These are phyloP conservation scores for Columba janthina DNA, from an alignment of 2,113 vertebrate species.

Conservation along the genomic window DNA sequence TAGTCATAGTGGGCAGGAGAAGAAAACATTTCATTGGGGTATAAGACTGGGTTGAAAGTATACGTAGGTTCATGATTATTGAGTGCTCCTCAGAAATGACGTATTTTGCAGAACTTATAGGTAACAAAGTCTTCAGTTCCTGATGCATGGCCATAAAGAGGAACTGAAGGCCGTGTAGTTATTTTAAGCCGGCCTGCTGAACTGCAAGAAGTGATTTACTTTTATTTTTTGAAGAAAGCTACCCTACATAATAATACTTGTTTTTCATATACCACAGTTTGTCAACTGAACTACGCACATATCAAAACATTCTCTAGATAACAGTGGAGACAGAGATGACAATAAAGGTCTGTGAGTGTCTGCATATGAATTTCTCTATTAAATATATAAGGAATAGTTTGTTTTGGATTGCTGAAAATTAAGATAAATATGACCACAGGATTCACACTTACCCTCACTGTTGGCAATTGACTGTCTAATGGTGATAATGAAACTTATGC, in stretches of 20 bases:
- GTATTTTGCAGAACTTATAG: neutral
- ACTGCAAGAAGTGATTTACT: neutral
- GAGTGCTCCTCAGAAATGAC: neutral
- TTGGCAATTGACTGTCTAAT: neutral
- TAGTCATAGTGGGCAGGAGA: neutral
- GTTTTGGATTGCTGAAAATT: neutral
- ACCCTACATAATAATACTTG: neutral
- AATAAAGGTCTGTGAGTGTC: neutral
- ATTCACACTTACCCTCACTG: neutral
- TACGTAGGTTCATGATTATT: accelerated
- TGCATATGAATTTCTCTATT: neutral
- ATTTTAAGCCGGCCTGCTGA: neutral
- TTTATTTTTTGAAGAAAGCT: neutral
- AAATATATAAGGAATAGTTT: neutral
- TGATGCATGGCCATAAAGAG: neutral
- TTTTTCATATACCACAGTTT: neutral
- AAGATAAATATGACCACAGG: neutral
- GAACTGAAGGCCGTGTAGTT: neutral
- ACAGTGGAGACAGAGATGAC: neutral
- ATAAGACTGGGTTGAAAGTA: neutral
- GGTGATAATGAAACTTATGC: neutral
- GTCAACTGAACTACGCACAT: neutral
- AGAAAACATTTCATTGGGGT: neutral
- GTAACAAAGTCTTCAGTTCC: neutral
- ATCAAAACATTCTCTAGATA: neutral